Conservation (phyloP, 2,797 vertebrate genomes). For the Pterois miles region DNA sequence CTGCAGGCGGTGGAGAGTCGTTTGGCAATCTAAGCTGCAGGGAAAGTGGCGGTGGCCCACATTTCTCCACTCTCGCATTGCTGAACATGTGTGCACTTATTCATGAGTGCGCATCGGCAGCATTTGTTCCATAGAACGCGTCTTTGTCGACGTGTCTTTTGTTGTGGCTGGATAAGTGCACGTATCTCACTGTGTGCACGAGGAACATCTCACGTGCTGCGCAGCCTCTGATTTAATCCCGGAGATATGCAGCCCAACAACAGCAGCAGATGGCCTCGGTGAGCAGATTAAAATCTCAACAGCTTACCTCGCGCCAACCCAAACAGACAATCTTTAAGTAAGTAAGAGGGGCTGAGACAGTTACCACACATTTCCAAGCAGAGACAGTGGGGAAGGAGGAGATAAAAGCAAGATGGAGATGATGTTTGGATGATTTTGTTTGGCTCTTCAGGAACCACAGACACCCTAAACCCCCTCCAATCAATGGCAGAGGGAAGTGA, state of each 20-base stretch:
- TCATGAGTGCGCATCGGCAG: slow-evolving; percentile 11
- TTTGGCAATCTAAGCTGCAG: slow-evolving; percentile 40
- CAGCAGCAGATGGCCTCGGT: slow-evolving; percentile 72
- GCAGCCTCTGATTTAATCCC: slow-evolving; percentile 62
- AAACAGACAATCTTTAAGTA: slow-evolving; percentile 54
- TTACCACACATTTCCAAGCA: slow-evolving; percentile 20
- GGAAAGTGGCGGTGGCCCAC: slow-evolving; percentile 47
- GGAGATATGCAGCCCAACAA: slow-evolving; percentile 52
- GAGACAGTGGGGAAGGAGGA: neutral
- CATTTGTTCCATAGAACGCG: slow-evolving; percentile 5
- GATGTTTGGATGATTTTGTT: slow-evolving; percentile 10
- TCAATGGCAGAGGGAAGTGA: slow-evolving; percentile 4
- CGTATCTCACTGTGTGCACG: slow-evolving; percentile 15
- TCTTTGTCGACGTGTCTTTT: slow-evolving; percentile 24
- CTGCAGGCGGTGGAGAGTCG: slow-evolving; percentile 40
- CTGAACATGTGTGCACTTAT: slow-evolving; percentile 34
- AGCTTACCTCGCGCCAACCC: slow-evolving; percentile 61
- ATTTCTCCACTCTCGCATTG: slow-evolving; percentile 29
- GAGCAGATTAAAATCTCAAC: slow-evolving; percentile 79
- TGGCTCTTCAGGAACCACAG: slow-evolving; percentile 25
- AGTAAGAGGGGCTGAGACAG: slow-evolving; percentile 53
- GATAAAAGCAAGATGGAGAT: neutral
- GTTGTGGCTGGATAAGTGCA: slow-evolving; percentile 33
- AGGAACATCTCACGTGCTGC: slow-evolving; percentile 39
- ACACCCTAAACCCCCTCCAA: slow-evolving; percentile 3